A percentile compares a stretch with the other conserved stretches of the same genome.
Conservation (phyloP, 2,797 vertebrate species). For the Acanthurus leucopareius region DNA sequence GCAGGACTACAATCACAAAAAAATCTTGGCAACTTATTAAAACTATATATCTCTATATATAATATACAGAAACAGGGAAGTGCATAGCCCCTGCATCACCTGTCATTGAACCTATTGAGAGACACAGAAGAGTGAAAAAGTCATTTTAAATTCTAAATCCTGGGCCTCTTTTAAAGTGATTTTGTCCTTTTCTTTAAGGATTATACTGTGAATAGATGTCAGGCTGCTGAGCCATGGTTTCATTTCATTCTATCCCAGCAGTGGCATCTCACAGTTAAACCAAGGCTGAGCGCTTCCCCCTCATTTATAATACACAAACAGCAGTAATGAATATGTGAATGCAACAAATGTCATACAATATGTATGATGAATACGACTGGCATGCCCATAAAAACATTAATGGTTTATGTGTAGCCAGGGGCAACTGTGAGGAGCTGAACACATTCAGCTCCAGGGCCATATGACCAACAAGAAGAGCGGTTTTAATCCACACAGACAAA, state of each 20-base stretch:
- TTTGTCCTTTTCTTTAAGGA: slow-evolving; percentile 52
- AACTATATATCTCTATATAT: neutral
- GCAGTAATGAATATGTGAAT: slow-evolving; percentile 58
- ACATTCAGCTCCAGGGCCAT: slow-evolving; percentile 15
- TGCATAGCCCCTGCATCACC: slow-evolving; percentile 1
- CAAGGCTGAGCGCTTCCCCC: slow-evolving; percentile 26
- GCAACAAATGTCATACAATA: slow-evolving; percentile 48
- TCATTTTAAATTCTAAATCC: slow-evolving; percentile 62
- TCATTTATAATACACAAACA: slow-evolving; percentile 64
- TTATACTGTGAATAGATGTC: slow-evolving; percentile 59
- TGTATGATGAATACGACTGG: slow-evolving; percentile 53
- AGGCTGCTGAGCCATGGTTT: slow-evolving; percentile 60
- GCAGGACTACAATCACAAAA: too few relatives aligned
- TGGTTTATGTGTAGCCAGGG: slow-evolving; percentile 43
- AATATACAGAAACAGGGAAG: neutral
- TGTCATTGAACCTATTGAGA: slow-evolving; percentile 17
- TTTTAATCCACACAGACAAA: slow-evolving; percentile 44
- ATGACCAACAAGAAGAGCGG: slow-evolving; percentile 31
- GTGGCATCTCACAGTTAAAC: slow-evolving; percentile 54
- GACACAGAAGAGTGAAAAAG: slow-evolving; percentile 19
- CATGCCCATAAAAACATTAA: slow-evolving; percentile 38
- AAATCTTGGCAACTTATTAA: neutral
- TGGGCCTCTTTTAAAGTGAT: slow-evolving; percentile 44
- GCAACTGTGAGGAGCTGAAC: slow-evolving; percentile 23
- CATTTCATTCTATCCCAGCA: slow-evolving; percentile 55